These are phyloP conservation scores for Neuroscelio doddi DNA, from an alignment of 2,888 invertebrate genomes.

Conservation along the genomic window DNA sequence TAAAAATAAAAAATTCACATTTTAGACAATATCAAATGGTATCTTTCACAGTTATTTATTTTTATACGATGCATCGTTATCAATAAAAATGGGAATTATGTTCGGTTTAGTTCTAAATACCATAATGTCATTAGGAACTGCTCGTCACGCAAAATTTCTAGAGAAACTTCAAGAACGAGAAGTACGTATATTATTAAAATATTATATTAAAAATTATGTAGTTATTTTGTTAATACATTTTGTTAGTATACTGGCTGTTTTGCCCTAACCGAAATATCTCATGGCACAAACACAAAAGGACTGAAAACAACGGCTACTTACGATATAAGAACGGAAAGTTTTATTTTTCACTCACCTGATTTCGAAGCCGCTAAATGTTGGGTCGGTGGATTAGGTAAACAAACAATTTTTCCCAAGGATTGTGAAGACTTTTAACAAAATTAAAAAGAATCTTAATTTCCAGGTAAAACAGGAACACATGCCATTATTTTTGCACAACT, in stretches of 20 bases:
- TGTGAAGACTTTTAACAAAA: background rate
- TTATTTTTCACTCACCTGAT: slow-evolving; percentile 92
- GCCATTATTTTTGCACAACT: slow-evolving; percentile 92
- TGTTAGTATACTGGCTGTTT: slow-evolving; percentile 84
- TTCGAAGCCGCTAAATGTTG: slow-evolving; percentile 98
- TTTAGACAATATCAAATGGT: slow-evolving; percentile 32
- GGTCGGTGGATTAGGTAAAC: slow-evolving; percentile 91
- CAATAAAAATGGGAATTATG: slow-evolving; percentile 65
- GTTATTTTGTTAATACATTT: slow-evolving; percentile 6
- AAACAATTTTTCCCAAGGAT: too few species aligned
- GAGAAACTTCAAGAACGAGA: slow-evolving; percentile 61
- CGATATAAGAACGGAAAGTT: slow-evolving; percentile 83
- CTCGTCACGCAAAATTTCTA: slow-evolving; percentile 69
- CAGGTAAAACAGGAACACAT: slow-evolving; percentile 84
- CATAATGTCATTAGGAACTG: slow-evolving; percentile 72
- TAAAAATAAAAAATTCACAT: background rate
- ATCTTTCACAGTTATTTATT: slow-evolving; percentile 56
- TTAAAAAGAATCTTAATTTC: slow-evolving; percentile 11
- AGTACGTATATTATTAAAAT: slow-evolving; percentile 56
- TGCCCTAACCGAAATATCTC: slow-evolving; percentile 93
- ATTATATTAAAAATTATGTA: slow-evolving; percentile 5
- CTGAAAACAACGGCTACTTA: slow-evolving; percentile 94
- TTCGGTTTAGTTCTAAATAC: slow-evolving; percentile 73
- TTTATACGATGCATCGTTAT: slow-evolving; percentile 66
- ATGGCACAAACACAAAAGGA: slow-evolving; percentile 94